Percentiles rank a stretch among this genome's conserved stretches.
These are phyloP conservation scores for Pipistrellus pipistrellus DNA, from an alignment of 2,797 vertebrate species.

Conservation along the genomic window DNA sequence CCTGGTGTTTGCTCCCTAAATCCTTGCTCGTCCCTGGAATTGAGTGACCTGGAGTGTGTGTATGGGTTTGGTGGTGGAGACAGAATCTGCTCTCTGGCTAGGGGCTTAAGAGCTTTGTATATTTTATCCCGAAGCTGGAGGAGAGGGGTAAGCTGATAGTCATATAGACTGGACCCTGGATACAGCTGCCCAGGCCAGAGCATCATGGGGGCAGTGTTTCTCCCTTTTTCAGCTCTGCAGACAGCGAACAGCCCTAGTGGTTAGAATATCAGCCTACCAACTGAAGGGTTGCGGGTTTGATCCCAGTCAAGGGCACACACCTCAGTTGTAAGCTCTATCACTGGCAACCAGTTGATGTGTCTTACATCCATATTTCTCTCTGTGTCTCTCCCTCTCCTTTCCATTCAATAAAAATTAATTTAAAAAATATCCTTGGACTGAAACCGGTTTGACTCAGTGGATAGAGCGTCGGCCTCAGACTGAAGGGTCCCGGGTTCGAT, in stretches of 20 bases:
- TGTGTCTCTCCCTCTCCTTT: not conserved
- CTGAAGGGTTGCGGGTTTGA: not conserved
- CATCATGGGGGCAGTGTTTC: constrained; percentile 7
- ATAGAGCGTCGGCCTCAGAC: too few relatives aligned
- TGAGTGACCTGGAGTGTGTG: constrained; percentile 48
- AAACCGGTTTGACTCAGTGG: too few relatives aligned
- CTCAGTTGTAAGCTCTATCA: too few relatives aligned
- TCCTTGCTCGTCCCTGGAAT: constrained; percentile 87
- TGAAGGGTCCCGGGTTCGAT: too few relatives aligned
- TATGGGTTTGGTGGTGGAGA: not conserved
- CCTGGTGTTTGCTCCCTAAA: constrained; percentile 87
- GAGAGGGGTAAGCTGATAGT: constrained; percentile 51
- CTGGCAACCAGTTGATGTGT: not conserved
- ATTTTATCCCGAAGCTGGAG: constrained; percentile 85
- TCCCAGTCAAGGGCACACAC: not conserved
- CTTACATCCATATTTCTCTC: not conserved
- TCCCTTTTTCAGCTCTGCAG: constrained; percentile 33
- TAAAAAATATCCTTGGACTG: not conserved
- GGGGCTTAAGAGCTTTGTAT: constrained; percentile 89
- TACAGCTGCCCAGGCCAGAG: constrained; percentile 52
- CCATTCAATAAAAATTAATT: not conserved
- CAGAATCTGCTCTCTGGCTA: constrained; percentile 85
- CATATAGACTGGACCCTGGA: constrained; percentile 40
- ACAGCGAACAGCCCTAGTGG: not conserved
- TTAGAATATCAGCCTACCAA: too few relatives aligned